Conservation (phyloP, 2,888 invertebrate species). For the Patella depressa region DNA sequence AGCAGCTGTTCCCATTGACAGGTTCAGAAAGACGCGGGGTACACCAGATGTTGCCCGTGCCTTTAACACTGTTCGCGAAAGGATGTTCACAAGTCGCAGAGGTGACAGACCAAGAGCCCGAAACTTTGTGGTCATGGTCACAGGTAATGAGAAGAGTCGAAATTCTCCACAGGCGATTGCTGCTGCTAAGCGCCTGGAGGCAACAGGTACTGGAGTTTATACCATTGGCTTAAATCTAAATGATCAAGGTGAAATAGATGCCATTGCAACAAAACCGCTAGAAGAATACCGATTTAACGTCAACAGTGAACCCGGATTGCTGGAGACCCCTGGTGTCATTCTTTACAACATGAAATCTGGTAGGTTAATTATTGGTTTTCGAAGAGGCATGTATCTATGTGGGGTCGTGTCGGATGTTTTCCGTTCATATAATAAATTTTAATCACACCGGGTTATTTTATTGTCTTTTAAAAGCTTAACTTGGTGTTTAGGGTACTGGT, state of each 20-base stretch:
- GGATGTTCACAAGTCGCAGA: slow-evolving; percentile 36
- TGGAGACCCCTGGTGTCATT: slow-evolving; percentile 46
- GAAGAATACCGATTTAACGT: slow-evolving; percentile 41
- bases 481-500: no score
- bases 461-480: no score
- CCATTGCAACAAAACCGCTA: slow-evolving; percentile 51
- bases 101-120: slow-evolving; percentile 48
- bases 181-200: slow-evolving; percentile 37
- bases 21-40: slow-evolving; percentile 23
- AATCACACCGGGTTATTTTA: no score
- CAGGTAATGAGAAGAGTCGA: slow-evolving; percentile 42
- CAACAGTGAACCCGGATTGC: slow-evolving; percentile 37
- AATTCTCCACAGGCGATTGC: slow-evolving; percentile 21
- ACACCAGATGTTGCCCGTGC: slow-evolving; percentile 45
- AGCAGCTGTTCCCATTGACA: slow-evolving; percentile 25
- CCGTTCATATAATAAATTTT: no score
- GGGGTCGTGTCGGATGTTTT: no score
- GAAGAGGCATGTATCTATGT: no score
- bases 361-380: slow-evolving; percentile 23
- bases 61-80: slow-evolving; percentile 37
- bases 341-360: slow-evolving; percentile 43
- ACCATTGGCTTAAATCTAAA: slow-evolving; percentile 38
- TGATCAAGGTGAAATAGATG: slow-evolving; percentile 47
- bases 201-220: slow-evolving; percentile 27
- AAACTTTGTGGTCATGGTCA: slow-evolving; percentile 51